Percentiles rank a stretch among this genome's conserved stretches.
Evolutionary conservation across 1,140 invertebrate species (phyloP).

Genomic region (Bombus sylvicola): DNA sequence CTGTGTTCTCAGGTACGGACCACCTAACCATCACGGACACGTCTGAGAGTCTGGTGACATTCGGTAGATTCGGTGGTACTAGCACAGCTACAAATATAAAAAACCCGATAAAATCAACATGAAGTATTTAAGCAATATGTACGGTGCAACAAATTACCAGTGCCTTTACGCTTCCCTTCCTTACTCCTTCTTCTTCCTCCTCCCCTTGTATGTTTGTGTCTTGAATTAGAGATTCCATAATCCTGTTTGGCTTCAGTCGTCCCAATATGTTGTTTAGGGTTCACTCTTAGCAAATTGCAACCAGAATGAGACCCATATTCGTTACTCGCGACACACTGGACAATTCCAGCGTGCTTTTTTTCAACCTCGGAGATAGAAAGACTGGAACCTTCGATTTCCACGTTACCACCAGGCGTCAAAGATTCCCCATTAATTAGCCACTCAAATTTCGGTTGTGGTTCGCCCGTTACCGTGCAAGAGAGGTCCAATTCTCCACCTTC

Average conservation of each 20-base stretch:
- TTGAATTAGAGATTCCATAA: slow-evolving; percentile 66
- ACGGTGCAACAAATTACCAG: slow-evolving; percentile 67
- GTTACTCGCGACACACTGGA: slow-evolving; percentile 95
- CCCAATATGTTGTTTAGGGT: slow-evolving; percentile 88
- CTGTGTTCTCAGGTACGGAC: slow-evolving; percentile 91
- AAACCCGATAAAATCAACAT: background rate
- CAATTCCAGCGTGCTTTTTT: slow-evolving; percentile 92
- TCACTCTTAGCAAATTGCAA: slow-evolving; percentile 86
- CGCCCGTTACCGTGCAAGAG: slow-evolving; percentile 86
- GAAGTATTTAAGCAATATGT: background rate
- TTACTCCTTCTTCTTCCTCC: slow-evolving; percentile 79
- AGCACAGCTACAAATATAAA: slow-evolving; percentile 84
- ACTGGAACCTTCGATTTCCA: slow-evolving; percentile 82
- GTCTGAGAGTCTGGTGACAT: slow-evolving; percentile 92
- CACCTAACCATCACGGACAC: slow-evolving; percentile 96
- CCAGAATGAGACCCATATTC: slow-evolving; percentile 87
- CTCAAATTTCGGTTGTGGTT: slow-evolving; percentile 88
- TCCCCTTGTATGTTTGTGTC: slow-evolving; percentile 76
- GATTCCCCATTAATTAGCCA: slow-evolving; percentile 93
- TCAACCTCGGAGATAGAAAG: slow-evolving; percentile 87
- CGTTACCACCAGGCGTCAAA: slow-evolving; percentile 83
- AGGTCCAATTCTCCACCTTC: slow-evolving; percentile 87
- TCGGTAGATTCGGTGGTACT: slow-evolving; percentile 93
- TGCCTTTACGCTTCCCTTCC: slow-evolving; percentile 80
- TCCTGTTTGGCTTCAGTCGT: slow-evolving; percentile 69